Evolutionary conservation across 2,113 vertebrate species (phyloP).

Genomic region (Mastomys natalensis): DNA sequence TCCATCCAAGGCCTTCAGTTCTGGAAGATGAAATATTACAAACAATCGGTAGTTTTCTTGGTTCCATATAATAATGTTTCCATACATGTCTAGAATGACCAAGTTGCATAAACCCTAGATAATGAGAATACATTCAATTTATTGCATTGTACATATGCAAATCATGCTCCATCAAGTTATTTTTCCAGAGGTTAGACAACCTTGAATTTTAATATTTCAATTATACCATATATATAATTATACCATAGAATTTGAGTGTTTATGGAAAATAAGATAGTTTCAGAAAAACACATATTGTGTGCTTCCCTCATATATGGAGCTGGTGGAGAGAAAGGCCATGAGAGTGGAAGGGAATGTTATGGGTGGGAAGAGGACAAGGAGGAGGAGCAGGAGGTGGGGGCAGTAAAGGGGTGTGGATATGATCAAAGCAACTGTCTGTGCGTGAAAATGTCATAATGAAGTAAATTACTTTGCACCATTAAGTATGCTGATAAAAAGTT

Average conservation of each 20-base stretch:
- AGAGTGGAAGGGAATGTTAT: background rate
- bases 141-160: background rate
- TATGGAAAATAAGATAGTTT: background rate
- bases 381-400: background rate
- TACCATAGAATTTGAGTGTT: background rate
- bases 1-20: constrained; percentile 93
- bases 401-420: background rate
- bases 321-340: background rate
- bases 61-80: constrained; percentile 90
- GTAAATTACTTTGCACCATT: background rate
- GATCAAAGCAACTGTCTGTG: background rate
- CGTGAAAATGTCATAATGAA: background rate
- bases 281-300: background rate
- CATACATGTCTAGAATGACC: constrained; percentile 91
- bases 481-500: background rate
- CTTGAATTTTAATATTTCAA: constrained; percentile 50
- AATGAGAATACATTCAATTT: constrained; percentile 56
- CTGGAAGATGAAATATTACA: constrained; percentile 91
- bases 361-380: background rate
- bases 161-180: background rate
- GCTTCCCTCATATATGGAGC: background rate
- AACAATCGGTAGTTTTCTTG: constrained; percentile 92
- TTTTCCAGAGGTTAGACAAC: background rate
- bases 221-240: constrained; percentile 20
- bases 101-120: constrained; percentile 89